Conservation (phyloP, 1,140 invertebrate genomes). For the Drosophila kohkoa region DNA sequence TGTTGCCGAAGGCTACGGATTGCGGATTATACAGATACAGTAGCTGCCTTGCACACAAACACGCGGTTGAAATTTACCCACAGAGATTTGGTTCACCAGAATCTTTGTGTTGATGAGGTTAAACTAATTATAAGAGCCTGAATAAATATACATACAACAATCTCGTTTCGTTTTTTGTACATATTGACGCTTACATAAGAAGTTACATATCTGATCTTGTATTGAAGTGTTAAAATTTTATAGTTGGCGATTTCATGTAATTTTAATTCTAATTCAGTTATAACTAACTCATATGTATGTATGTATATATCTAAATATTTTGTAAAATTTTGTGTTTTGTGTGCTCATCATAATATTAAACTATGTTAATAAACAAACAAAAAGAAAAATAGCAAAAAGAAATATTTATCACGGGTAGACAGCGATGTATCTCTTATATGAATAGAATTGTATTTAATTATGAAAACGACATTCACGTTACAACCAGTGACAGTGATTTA, state of each 20-base stretch:
- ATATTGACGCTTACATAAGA: background rate
- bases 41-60: constrained; percentile 18
- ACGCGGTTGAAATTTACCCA: constrained; percentile 7
- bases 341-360: too few relatives aligned
- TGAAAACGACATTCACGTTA: background rate
- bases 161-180: too few relatives aligned
- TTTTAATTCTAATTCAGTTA: too few relatives aligned
- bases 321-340: too few relatives aligned
- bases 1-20: constrained; percentile 36
- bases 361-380: too few relatives aligned
- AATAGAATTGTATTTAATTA: background rate
- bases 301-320: too few relatives aligned
- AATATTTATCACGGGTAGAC: background rate
- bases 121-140: constrained; percentile 30
- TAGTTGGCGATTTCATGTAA: too few relatives aligned
- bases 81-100: constrained; percentile 29
- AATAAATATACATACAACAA: background rate
- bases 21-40: constrained; percentile 20
- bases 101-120: constrained; percentile 31
- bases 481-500: constrained; percentile 6
- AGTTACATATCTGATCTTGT: background rate
- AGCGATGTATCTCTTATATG: background rate
- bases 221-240: too few relatives aligned
- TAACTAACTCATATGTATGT: background rate
- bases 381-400: background rate